Conservation (phyloP, 2,113 vertebrate genomes). For the Empidonax traillii region DNA sequence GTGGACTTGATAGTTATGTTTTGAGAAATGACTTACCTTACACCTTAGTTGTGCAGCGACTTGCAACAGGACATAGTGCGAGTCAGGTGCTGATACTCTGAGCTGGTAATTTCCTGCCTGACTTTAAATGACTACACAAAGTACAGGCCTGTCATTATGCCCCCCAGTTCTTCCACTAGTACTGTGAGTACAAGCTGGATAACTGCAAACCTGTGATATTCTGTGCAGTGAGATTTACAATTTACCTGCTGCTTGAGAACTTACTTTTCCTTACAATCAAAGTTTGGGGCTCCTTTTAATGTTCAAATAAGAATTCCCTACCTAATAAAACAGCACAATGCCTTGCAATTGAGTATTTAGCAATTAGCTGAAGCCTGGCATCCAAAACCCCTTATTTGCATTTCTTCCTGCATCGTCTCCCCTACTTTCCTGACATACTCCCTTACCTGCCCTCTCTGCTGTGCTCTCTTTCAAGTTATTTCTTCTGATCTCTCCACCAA, state of each 20-base stretch:
- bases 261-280: background rate
- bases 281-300: background rate
- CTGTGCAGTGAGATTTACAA: background rate
- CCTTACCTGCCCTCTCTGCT: background rate
- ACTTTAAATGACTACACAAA: background rate
- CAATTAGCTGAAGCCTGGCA: background rate
- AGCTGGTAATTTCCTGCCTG: background rate
- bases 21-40: background rate
- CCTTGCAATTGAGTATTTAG: background rate
- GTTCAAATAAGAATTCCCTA: background rate
- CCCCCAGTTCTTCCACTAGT: background rate
- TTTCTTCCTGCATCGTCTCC: constrained; percentile 4
- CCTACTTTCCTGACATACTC: background rate
- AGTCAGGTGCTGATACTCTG: background rate
- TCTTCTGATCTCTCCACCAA: constrained; percentile 47
- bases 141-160: background rate
- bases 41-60: background rate
- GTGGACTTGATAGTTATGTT: background rate
- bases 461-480: constrained; percentile 35
- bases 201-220: background rate
- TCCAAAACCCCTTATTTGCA: background rate
- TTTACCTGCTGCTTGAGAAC: background rate
- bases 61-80: background rate
- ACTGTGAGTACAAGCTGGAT: background rate
- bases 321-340: background rate